Evolutionary conservation across 2,113 vertebrate species (phyloP), one percentile per base, ranked within the genome.

Genomic region (Furnarius figulus): DNA sequence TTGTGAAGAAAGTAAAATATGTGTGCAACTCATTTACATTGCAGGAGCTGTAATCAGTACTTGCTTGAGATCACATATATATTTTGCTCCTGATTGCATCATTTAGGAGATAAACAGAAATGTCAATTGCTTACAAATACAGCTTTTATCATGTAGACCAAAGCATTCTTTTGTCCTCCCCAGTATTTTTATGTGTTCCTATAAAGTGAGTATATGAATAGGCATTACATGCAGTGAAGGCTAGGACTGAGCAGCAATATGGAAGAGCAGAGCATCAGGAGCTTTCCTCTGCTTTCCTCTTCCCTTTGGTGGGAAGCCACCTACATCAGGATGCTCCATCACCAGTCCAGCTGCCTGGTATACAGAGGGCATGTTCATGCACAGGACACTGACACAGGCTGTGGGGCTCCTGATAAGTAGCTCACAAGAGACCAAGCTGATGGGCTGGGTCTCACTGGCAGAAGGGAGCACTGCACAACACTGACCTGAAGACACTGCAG

Each of bases 321-420:
- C 24, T 35, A 23, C 6, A 4, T 35, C 35, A 93, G 72, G 47
- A 44, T 37, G 56, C 23, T 46, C 33, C 39, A 55, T 10, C 20
- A 55, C 12, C 40, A 25, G 9, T 20, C 17, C 50, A 16, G 2
- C 4, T 50, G 70, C 46, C 55, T 67, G 50, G 3, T 24, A 4
- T 10, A 7, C 7, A 35, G 27, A 0, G 0, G 15, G 8, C 19
- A 2, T 35, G 35, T 18, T 44, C 1, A 0, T 33, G 22, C 68
- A 25, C 1, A 8, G 50, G 40, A 40, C 30, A 6, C 33, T 31
- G 71, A 7, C 42, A 24, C 7, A 47, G 59, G 20, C 53, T 27
- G 4, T 15, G 31, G 12, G 23, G 11, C n/a, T 50, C 30, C 59
- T 59, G 28, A 28, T 67, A 31, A 78, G 39, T 21, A 49, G 15